Conservation (phyloP, 2,113 vertebrate species). For the Carettochelys insculpta region DNA sequence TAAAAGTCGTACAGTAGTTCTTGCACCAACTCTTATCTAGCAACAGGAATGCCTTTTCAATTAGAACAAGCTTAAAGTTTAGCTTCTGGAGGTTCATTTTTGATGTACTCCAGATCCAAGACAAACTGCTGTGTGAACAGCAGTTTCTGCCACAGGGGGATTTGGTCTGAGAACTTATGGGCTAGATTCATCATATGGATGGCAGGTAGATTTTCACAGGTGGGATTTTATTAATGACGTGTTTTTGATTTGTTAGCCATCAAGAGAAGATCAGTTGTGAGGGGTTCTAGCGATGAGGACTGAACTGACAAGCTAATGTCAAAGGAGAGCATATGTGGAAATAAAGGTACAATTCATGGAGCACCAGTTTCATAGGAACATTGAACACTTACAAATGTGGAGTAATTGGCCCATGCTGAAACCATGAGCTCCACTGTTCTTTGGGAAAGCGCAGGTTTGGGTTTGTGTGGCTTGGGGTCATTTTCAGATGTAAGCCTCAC, state of each 20-base stretch:
- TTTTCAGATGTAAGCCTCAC: not conserved
- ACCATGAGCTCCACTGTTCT: not conserved
- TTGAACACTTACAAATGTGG: not conserved
- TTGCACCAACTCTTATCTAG: not conserved
- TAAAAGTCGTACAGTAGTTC: not conserved
- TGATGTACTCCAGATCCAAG: slow-evolving; percentile 58
- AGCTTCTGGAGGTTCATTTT: slow-evolving; percentile 59
- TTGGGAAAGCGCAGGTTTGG: not conserved
- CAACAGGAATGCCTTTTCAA: slow-evolving; percentile 43
- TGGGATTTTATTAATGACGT: slow-evolving; percentile 58
- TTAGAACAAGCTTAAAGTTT: slow-evolving; percentile 37
- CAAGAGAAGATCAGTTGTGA: slow-evolving; percentile 47
- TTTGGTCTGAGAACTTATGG: slow-evolving; percentile 65
- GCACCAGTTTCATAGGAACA: not conserved
- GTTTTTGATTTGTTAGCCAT: slow-evolving; percentile 60
- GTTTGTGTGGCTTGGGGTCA: not conserved
- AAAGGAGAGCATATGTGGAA: slow-evolving; percentile 18
- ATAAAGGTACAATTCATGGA: not conserved
- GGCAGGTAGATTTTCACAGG: slow-evolving; percentile 58
- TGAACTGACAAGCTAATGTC: slow-evolving; percentile 1
- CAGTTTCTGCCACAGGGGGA: slow-evolving; percentile 52
- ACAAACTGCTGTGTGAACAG: slow-evolving; percentile 56
- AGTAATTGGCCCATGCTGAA: slow-evolving; percentile 26
- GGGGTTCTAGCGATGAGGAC: not conserved
- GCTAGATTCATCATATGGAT: slow-evolving; percentile 50